These are phyloP conservation scores for Diarsia rubi DNA, from an alignment of 2,888 invertebrate genomes.

Conservation along the genomic window DNA sequence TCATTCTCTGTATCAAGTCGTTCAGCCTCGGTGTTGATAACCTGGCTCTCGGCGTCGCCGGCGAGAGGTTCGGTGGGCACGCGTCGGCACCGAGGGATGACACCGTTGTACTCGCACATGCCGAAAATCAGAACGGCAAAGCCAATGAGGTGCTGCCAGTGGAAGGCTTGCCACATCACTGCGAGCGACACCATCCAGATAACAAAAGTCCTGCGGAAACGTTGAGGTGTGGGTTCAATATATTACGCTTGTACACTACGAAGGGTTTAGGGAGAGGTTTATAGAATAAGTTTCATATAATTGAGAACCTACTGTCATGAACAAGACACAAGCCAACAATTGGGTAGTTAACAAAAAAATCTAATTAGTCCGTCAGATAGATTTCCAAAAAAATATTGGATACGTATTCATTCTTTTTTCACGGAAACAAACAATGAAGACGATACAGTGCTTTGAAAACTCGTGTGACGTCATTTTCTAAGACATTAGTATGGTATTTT, in stretches of 20 bases:
- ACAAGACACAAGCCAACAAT: not conserved
- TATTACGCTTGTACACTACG: not conserved
- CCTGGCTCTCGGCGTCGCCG: constrained; percentile 66
- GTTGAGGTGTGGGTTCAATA: not conserved
- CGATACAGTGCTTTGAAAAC: no score
- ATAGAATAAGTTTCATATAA: not conserved
- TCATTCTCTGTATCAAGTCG: constrained; percentile 55
- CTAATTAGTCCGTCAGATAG: no score
- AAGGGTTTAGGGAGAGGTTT: not conserved
- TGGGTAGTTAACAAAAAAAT: no score
- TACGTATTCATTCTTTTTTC: no score
- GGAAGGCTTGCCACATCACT: constrained; percentile 95
- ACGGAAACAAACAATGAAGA: no score
- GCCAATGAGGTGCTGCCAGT: constrained; percentile 95
- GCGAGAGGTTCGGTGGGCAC: constrained; percentile 34
- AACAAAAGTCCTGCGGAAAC: constrained; percentile 93
- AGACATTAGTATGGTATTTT: no score
- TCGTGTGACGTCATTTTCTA: no score
- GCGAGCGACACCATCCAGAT: constrained; percentile 96
- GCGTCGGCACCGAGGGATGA: constrained; percentile 80
- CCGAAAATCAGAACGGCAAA: constrained; percentile 94
- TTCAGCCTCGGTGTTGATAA: constrained; percentile 69
- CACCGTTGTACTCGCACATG: constrained; percentile 95
- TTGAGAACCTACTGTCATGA: not conserved
- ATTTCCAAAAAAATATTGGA: no score